Percentiles rank a stretch among this genome's conserved stretches.
Evolutionary conservation across 2,797 vertebrate genomes (phyloP).

Genomic region (Anableps anableps): DNA sequence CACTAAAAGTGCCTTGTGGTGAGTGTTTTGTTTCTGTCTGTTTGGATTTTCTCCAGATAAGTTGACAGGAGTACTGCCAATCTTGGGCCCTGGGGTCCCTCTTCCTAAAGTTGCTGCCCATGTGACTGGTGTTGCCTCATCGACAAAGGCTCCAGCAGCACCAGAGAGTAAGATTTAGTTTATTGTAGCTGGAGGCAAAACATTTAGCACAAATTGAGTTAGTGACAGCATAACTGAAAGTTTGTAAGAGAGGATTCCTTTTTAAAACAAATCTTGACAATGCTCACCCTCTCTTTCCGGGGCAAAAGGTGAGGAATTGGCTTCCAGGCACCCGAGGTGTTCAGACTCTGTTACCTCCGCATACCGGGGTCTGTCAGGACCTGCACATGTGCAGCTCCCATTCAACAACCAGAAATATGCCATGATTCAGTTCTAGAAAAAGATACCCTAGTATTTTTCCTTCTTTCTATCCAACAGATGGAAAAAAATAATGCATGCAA

Average conservation of each 20-base stretch:
- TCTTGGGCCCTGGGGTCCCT: slow-evolving; percentile 62
- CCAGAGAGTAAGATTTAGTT: slow-evolving; percentile 56
- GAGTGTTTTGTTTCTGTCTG: slow-evolving; percentile 16
- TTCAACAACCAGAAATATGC: not conserved
- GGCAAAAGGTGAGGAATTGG: slow-evolving; percentile 61
- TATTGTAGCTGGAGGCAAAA: slow-evolving; percentile 4
- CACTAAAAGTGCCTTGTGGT: slow-evolving; percentile 21
- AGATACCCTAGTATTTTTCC: not conserved
- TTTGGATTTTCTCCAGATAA: slow-evolving; percentile 70
- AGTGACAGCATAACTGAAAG: not conserved
- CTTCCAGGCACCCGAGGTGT: slow-evolving; percentile 41
- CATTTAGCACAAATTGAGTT: not conserved
- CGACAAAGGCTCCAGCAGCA: slow-evolving; percentile 27
- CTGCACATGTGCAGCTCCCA: slow-evolving; percentile 44
- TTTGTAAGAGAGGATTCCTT: not conserved
- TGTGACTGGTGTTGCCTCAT: slow-evolving; percentile 81
- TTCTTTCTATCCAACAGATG: not conserved
- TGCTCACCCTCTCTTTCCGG: slow-evolving; percentile 2
- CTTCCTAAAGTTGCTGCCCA: slow-evolving; percentile 84
- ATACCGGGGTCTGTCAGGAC: slow-evolving; percentile 48
- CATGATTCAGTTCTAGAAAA: not conserved
- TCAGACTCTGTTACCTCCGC: slow-evolving; percentile 30
- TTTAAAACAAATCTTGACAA: not conserved
- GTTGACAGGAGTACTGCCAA: slow-evolving; percentile 67
- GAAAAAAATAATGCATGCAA: not conserved